Conservation (phyloP, 2,888 invertebrate species). For the Drosophila recens region DNA sequence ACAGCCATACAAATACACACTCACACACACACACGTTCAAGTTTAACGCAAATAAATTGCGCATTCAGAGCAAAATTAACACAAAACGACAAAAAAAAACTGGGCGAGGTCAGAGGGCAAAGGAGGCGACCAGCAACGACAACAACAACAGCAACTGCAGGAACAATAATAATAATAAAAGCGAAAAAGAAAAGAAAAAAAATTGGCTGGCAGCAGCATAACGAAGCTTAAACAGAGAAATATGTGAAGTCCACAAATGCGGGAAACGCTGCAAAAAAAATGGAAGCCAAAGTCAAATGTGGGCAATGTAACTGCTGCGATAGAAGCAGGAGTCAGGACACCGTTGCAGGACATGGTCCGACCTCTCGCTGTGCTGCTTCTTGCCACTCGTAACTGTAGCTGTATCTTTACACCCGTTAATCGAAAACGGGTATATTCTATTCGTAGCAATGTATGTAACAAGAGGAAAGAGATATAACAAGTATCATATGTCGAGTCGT, state of each 20-base stretch:
- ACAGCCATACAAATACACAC: not conserved
- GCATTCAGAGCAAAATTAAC: slow-evolving; percentile 79
- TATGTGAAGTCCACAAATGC: slow-evolving; percentile 51
- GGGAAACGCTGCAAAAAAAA: slow-evolving; percentile 20
- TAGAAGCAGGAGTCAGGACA: slow-evolving; percentile 28
- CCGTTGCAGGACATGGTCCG: slow-evolving; percentile 11
- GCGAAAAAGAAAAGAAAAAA: slow-evolving; percentile 18
- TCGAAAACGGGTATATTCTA: not conserved
- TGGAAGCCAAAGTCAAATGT: slow-evolving; percentile 30
- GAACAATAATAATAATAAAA: slow-evolving; percentile 14
- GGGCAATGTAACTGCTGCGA: slow-evolving; percentile 32
- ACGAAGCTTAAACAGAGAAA: slow-evolving; percentile 66
- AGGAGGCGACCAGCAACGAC: slow-evolving; percentile 12
- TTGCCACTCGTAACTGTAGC: slow-evolving; percentile 5
- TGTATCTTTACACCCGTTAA: not conserved
- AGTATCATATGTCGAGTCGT: no score
- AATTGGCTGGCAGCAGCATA: slow-evolving; percentile 56
- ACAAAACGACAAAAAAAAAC: slow-evolving; percentile 52
- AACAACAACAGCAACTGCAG: slow-evolving; percentile 9
- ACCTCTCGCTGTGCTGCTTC: slow-evolving; percentile 14
- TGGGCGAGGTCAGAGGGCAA: slow-evolving; percentile 28
- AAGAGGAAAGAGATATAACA: no score
- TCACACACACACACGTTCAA: slow-evolving; percentile 39
- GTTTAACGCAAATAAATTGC: slow-evolving; percentile 81
- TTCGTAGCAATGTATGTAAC: not conserved